Conservation (phyloP, 2,888 invertebrate genomes). For the Calliopum simillimum region DNA sequence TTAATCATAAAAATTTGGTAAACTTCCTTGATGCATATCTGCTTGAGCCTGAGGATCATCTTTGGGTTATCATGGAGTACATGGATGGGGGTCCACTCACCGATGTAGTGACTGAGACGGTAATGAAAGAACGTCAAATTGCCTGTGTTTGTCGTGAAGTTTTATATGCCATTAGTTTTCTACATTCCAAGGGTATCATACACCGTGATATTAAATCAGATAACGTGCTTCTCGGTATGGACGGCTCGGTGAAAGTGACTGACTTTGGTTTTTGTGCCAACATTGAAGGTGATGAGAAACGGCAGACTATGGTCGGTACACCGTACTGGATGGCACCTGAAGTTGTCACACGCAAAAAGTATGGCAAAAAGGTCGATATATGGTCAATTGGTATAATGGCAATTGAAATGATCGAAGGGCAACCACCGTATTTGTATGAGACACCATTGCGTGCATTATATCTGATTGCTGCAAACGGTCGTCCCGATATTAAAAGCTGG, state of each 20-base stretch:
- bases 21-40: constrained; percentile 95
- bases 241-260: constrained; percentile 90
- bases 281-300: constrained; percentile 91
- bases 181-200: constrained; percentile 90
- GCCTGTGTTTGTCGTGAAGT: constrained; percentile 94
- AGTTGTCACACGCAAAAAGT: constrained; percentile 93
- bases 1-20: constrained; percentile 93
- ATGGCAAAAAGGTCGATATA: constrained; percentile 93
- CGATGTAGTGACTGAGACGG: constrained; percentile 96
- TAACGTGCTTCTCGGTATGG: constrained; percentile 93
- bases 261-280: constrained; percentile 99
- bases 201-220: constrained; percentile 98
- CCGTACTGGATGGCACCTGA: constrained; percentile 97
- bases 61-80: constrained; percentile 98
- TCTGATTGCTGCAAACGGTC: constrained; percentile 94
- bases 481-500: constrained; percentile 90
- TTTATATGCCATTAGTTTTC: constrained; percentile 87
- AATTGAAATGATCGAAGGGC: constrained; percentile 93
- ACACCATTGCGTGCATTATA: constrained; percentile 92
- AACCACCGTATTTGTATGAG: constrained; percentile 96
- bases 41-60: constrained; percentile 87
- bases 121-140: constrained; percentile 97
- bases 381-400: constrained; percentile 99
- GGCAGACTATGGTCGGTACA: constrained; percentile 97
- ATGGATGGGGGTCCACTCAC: constrained; percentile 95